Evolutionary conservation across 2,888 invertebrate species (phyloP), one percentile per base, ranked within the genome.

Genomic region (Nesidiocoris tenuis): DNA sequence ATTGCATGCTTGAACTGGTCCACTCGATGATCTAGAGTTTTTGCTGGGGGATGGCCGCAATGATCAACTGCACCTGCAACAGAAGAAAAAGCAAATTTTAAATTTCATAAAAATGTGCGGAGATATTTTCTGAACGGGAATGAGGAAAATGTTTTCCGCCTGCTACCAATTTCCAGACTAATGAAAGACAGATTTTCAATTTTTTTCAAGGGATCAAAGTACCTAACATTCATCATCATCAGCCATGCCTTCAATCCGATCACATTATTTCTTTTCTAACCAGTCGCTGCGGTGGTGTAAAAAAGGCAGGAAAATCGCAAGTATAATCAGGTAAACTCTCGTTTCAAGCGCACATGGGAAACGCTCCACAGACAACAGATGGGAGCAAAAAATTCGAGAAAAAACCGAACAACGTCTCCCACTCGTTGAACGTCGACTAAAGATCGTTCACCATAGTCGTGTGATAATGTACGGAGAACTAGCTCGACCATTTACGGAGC

Each of bases 21-120:
- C 12, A 3, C 39, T 12, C 39, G 12, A 39, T 39, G 3, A 39
- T 39, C 39, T 39, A 3, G n/a, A n/a, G 39, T 39, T 12, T 39
- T 39, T 39, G n/a, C 7, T 59, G 59, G n/a, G n/a, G n/a, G n/a
- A 2, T 59, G n/a, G 3, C 59, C 5, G 59, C 59, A 23, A 61
- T 22, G 71, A 25, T 71, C 54, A 54, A 54, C 61, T 72, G 61
- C 72, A 70, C 72, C 72, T 72, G 72, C 61, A 72, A 72, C 70
- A 72, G 19, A 72, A 25, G 54, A 22, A 61, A 2, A 54, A 61
- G 61, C 25, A 61, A 25, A 61, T 7, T 59, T 17, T 39, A 39
- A 39, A 39, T 39, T 7, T 39, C n/a, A n/a, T n/a, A n/a, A n/a
- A n/a, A n/a, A n/a, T n/a, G n/a, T n/a, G n/a, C n/a, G n/a, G n/a